phyloP scores from a whole-genome alignment of 2,113 vertebrate species.

The Coracopsis vasa region DNA sequence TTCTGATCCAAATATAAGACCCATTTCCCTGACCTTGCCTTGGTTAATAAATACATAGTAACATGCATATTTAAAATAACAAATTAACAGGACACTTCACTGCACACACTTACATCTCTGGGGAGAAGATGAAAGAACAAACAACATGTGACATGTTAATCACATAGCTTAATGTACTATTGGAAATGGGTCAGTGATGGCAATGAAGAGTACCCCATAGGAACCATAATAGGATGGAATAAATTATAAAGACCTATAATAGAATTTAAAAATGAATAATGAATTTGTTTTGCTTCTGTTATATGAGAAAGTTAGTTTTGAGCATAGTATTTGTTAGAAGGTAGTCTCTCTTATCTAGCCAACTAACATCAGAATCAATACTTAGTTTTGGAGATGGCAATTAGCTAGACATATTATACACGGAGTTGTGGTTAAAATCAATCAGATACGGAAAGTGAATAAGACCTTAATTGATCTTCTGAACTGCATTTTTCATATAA shows the following conservation, averaged over 20 bases:
- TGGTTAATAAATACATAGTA: background rate
- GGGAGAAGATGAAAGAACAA: slow-evolving; percentile 2
- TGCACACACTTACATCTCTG: slow-evolving; percentile 10
- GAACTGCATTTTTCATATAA: background rate
- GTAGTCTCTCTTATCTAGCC: background rate
- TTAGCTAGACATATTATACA: background rate
- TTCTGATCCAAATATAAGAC: background rate
- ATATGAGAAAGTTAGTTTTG: background rate
- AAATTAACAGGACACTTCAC: slow-evolving; percentile 3
- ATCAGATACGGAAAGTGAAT: background rate
- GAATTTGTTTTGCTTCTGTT: background rate
- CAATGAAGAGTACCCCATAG: background rate
- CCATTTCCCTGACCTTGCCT: background rate
- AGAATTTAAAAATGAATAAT: background rate
- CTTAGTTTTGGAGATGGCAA: background rate
- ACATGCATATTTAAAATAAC: background rate
- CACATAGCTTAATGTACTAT: slow-evolving; percentile 9
- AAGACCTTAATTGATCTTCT: background rate
- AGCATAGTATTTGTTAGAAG: background rate
- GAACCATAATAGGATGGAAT: background rate
- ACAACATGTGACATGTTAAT: slow-evolving; percentile 47
- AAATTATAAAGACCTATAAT: background rate
- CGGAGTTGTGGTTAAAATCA: background rate
- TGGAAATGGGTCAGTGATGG: background rate
- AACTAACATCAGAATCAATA: background rate